Evolutionary conservation across 2,888 invertebrate genomes (phyloP), one percentile per base, ranked within the genome.

Genomic region (Phaonia tiefii): DNA sequence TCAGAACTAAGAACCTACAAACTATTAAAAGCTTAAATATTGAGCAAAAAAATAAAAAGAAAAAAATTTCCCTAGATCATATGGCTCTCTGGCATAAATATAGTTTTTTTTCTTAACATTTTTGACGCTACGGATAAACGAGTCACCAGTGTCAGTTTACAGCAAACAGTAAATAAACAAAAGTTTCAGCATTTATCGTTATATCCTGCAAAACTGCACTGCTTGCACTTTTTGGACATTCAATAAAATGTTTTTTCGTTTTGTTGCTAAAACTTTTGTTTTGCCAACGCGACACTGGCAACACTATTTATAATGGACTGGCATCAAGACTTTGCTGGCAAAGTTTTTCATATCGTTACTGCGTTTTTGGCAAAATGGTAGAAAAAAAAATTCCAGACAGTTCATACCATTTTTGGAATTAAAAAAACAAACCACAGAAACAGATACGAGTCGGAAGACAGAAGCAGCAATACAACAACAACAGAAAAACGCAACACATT

Each of bases 401-500:
- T 63, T 37, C 22, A 42, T 22, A 22, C 39, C 63, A 42, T 63
- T 42, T 63, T 63, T n/a, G 63, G 63, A 39, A n/a, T n/a, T 13
- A 51, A 8, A 11, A 44, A 44, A 5, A 5, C 44, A n/a, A 44
- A 44, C 26, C 13, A 10, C 39, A 60, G 37, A 15, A 26, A 26
- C 58, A 26, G 26, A 58, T 37, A 37, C 60, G 15, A 56, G 56
- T 15, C 54, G 17, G 2, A 49, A 15, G 22, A 51, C 1, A 10
- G 56, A 5, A 56, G 26, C 25, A 58, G 10, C 15, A 31, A 58
- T 7, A 15, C 13, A 58, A n/a, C 58, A 58, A 54, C n/a, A 22
- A 73, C 31, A 73, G 69, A 37, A 15, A 54, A 54, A 54, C 44
- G n/a, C 54, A 42, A 42, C 63, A 63, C 63, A 63, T 63, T 75